phyloP scores from a whole-genome alignment of 2,888 invertebrate genomes.

The Pyrrhosoma nymphula region DNA sequence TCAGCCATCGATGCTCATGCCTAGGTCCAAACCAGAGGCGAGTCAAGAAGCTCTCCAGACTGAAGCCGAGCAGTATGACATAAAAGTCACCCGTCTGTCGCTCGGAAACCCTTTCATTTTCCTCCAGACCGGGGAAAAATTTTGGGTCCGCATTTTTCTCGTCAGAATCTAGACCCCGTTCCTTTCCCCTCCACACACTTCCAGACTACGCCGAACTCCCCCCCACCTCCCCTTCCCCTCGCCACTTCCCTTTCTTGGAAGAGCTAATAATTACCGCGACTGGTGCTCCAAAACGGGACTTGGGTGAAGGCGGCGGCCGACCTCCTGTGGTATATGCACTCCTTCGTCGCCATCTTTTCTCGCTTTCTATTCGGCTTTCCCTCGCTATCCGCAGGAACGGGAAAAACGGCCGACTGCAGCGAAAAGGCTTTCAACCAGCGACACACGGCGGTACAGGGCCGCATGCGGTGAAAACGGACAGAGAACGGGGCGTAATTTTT shows the following conservation, averaged over 20 bases:
- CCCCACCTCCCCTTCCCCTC: not conserved
- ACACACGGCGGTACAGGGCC: not conserved
- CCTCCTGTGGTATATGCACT: not conserved
- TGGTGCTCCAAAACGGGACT: slow-evolving; percentile 1
- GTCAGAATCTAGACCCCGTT: not conserved
- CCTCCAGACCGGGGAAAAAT: not conserved
- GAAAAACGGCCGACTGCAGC: not conserved
- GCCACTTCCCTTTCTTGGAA: slow-evolving; percentile 16
- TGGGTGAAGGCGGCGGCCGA: not conserved
- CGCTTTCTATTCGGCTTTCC: not conserved
- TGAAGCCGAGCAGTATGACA: not conserved
- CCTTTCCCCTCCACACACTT: not conserved
- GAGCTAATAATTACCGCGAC: not conserved
- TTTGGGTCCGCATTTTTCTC: slow-evolving; percentile 21
- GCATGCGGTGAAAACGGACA: not conserved
- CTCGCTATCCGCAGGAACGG: not conserved
- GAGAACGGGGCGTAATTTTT: not conserved
- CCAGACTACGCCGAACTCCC: not conserved
- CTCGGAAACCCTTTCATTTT: not conserved
- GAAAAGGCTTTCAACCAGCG: not conserved
- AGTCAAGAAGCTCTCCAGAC: not conserved
- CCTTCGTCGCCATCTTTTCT: not conserved
- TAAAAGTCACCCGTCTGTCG: not conserved
- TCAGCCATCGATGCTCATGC: no score
- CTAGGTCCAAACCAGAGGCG: no score